Base-by-base conservation (phyloP, 2,113 vertebrate species). In the Poeciliopsis turrubarensis region DNA sequence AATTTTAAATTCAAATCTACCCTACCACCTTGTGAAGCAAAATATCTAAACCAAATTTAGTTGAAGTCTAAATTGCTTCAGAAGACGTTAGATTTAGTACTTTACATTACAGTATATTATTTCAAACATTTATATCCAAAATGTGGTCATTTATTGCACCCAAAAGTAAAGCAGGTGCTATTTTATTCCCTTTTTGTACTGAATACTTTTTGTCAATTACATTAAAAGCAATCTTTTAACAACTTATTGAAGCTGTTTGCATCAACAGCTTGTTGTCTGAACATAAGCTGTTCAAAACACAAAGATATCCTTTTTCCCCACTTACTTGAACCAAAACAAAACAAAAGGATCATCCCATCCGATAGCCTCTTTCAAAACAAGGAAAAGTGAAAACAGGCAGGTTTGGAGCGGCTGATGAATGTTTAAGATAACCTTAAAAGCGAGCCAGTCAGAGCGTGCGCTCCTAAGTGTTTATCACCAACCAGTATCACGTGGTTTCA, bases 311-410 rank as follows among this genome's bases (percentile, higher is more conserved):
- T 77, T 79, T 76, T 60, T 71, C 72, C 77, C 77, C 5, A 19
- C 62, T 73, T 68, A 78, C 77, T 70, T 22, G 5, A 51, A 82
- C 44, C 65, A 37, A 37, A 70, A 27, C 69, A 34, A 87, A 89
- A 92, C 86, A 91, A 90, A 90, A 71, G 65, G 41, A 75, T 44
- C 27, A 68, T 80, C 70, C 76, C 62, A 62, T 63, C 51, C 57
- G 65, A 78, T 71, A 54, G 60, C 26, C 65, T 82, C 75, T 89
- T 75, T 88, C 79, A 91, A 86, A 91, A 92, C 89, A 91, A 85
- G 89, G 88, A 87, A 91, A 76, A 73, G 73, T 26, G 25, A 22
- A 57, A 57, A 74, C 61, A 37, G 5, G 13, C 65, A 65, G 70
- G 63, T 73, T 78, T 84, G 67, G 60, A 78, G 63, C 0, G 2